Percentiles rank a stretch among this genome's conserved stretches.
Evolutionary conservation across 2,113 vertebrate species (phyloP).

Genomic region (Ammodytes dubius): DNA sequence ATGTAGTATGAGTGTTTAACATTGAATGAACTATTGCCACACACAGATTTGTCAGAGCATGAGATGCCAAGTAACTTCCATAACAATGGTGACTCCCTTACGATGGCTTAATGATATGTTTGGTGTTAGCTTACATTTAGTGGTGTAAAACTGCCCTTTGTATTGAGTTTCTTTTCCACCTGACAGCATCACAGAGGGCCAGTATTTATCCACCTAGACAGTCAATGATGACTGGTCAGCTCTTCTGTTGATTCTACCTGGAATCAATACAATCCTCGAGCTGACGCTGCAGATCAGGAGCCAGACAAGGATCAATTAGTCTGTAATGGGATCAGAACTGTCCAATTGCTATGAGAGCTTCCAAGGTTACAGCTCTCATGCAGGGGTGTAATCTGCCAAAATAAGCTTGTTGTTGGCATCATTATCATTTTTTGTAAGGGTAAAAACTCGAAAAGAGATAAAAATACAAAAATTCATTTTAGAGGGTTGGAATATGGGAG

Average conservation of each 20-base stretch:
- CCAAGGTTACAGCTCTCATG: conserved; percentile 50
- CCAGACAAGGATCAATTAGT: conserved; percentile 63
- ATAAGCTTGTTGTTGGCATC: background rate
- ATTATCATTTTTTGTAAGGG: background rate
- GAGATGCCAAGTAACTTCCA: background rate
- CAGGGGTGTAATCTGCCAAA: conserved; percentile 24
- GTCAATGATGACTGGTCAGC: conserved; percentile 57
- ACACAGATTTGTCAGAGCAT: conserved; percentile 8
- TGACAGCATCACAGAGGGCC: conserved; percentile 9
- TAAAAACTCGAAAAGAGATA: background rate
- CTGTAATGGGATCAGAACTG: conserved; percentile 69
- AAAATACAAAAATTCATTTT: background rate
- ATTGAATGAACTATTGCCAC: conserved; percentile 34
- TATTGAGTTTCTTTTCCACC: conserved; percentile 55
- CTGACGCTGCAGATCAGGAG: conserved; percentile 70
- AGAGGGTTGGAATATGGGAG: background rate
- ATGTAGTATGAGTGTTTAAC: background rate
- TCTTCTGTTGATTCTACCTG: conserved; percentile 65
- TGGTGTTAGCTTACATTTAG: conserved; percentile 47
- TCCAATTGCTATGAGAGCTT: conserved; percentile 11
- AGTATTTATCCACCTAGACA: conserved; percentile 55
- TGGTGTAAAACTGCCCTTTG: conserved; percentile 19
- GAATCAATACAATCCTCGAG: conserved; percentile 62
- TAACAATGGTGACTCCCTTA: conserved; percentile 13
- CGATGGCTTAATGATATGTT: conserved; percentile 35